A percentile compares a stretch with the other conserved stretches of the same genome.
Conservation (phyloP, 2,797 vertebrate genomes). For the Eulemur rubriventer region DNA sequence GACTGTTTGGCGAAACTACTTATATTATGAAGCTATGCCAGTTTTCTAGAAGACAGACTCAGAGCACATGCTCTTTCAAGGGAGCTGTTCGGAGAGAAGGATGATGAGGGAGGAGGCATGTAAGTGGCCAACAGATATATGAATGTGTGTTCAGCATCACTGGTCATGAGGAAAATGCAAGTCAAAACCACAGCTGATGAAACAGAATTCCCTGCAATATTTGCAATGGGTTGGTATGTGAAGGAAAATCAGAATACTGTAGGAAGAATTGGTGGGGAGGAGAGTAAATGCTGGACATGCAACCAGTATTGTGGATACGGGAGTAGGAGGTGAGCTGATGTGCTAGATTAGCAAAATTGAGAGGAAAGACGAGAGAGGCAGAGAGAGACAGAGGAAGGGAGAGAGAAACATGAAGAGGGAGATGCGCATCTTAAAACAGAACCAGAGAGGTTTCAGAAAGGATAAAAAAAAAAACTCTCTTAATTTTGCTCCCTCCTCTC, state of each 20-base stretch:
- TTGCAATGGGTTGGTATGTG: neutral
- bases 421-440: neutral
- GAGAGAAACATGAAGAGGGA: neutral
- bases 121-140: neutral
- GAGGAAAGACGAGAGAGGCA: neutral
- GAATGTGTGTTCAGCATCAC: neutral
- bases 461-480: neutral
- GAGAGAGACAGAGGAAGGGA: neutral
- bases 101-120: neutral
- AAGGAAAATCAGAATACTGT: neutral
- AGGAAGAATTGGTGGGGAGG: neutral
- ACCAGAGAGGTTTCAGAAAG: neutral
- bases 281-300: neutral
- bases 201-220: neutral
- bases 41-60: neutral
- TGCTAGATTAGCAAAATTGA: neutral
- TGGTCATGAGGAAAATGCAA: neutral
- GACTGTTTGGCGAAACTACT: neutral
- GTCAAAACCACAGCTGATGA: neutral
- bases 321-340: neutral
- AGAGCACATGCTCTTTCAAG: neutral
- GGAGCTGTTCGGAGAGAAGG: neutral
- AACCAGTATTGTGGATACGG: neutral
- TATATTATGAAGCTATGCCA: neutral
- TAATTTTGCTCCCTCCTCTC: neutral